A percentile compares a stretch with the other conserved stretches of the same genome.
Conservation (phyloP, 1,140 invertebrate species). For the Caenorhabditis tropicalis region DNA sequence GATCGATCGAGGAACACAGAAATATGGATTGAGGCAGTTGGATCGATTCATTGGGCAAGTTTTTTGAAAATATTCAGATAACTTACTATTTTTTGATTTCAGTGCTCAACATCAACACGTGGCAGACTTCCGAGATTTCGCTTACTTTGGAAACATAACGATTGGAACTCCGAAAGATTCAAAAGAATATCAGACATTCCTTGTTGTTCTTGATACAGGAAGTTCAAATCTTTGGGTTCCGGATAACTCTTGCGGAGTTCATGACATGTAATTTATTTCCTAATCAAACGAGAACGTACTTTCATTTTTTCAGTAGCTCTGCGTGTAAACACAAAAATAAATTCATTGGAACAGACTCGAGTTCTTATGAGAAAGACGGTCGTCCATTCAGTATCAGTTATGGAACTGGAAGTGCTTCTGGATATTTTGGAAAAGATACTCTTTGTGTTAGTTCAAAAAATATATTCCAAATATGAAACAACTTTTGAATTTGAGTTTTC, state of each 20-base stretch:
- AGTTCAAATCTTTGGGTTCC: constrained; percentile 49
- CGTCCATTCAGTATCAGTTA: constrained; percentile 41
- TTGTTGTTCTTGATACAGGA: constrained; percentile 51
- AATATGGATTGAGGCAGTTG: constrained; percentile 20
- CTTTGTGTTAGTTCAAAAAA: constrained; percentile 24
- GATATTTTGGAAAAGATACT: constrained; percentile 46
- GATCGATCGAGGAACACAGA: background rate
- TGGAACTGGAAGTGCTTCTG: constrained; percentile 50
- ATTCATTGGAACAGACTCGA: constrained; percentile 14
- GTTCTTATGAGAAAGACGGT: constrained; percentile 51
- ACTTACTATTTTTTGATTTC: no score
- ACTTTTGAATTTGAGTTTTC: constrained; percentile 19
- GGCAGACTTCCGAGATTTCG: constrained; percentile 31
- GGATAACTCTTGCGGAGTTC: constrained; percentile 13
- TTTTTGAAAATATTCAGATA: background rate
- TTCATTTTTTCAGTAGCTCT: constrained; percentile 11
- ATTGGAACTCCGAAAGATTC: constrained; percentile 28
- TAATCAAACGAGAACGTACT: background rate
- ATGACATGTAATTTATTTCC: background rate
- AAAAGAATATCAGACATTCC: background rate
- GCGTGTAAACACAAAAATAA: constrained; percentile 41
- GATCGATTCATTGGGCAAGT: background rate
- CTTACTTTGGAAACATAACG: constrained; percentile 54
- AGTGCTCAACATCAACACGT: constrained; percentile 41
- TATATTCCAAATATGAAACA: background rate